Evolutionary conservation across 37 sponge, comb jelly and placozoan species (phyloP).

Genomic region (Diacarnus erythraeanus): DNA sequence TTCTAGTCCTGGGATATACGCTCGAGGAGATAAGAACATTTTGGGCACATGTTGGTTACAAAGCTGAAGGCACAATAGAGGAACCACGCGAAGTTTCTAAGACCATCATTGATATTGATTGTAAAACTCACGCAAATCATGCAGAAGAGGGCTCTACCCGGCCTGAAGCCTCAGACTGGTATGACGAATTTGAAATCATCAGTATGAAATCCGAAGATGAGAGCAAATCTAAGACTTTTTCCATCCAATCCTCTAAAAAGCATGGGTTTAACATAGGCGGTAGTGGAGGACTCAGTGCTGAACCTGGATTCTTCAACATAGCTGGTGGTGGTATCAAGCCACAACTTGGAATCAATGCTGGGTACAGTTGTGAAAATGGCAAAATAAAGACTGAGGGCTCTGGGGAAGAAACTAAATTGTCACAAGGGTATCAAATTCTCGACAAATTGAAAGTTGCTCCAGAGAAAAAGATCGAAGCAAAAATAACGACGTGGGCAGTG

Average conservation of each 20-base stretch:
- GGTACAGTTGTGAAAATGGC: not conserved
- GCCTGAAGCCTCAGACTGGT: not conserved
- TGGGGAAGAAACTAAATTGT: not conserved
- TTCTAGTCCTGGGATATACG: not conserved
- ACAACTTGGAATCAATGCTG: not conserved
- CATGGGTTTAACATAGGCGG: not conserved
- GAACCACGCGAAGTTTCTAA: not conserved
- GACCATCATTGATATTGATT: not conserved
- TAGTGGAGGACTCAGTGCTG: not conserved
- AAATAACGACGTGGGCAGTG: conserved; percentile 6
- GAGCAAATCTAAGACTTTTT: not conserved
- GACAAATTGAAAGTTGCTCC: not conserved
- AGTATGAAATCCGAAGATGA: not conserved
- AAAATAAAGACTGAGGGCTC: not conserved
- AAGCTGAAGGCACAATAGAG: not conserved
- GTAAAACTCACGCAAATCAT: not conserved
- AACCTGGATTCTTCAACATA: not conserved
- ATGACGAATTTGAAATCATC: conserved; percentile 2
- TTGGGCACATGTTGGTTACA: not conserved
- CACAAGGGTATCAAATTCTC: not conserved
- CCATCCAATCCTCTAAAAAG: not conserved
- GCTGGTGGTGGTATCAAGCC: not conserved
- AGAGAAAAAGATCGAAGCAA: not conserved
- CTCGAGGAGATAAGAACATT: not conserved
- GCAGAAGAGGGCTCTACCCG: not conserved